A percentile compares a stretch with the other conserved stretches of the same genome.
Conservation (phyloP, 2,797 vertebrate genomes). For the Arrhamphus sclerolepis region DNA sequence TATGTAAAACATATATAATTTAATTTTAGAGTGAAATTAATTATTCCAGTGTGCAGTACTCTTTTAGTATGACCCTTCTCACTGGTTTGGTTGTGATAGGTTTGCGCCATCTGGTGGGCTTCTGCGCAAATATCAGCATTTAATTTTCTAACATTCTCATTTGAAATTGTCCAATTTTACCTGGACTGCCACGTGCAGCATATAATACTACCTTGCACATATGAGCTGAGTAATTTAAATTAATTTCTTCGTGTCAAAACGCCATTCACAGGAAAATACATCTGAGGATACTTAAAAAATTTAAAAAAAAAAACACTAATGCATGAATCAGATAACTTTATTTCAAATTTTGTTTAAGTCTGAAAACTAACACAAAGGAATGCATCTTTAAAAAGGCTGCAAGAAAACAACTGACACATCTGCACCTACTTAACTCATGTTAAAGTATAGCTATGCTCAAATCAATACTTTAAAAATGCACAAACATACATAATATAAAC, state of each 20-base stretch:
- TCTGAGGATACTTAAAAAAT: too few species aligned
- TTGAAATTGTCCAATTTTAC: too few species aligned
- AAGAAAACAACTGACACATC: neutral
- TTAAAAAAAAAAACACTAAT: too few species aligned
- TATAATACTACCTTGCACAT: neutral
- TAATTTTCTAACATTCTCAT: too few species aligned
- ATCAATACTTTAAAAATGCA: neutral
- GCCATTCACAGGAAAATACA: neutral
- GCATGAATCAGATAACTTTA: too few species aligned
- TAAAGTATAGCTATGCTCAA: slow-evolving; percentile 1
- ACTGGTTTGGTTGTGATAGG: neutral
- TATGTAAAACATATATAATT: neutral
- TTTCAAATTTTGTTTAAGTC: too few species aligned
- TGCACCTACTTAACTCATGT: neutral
- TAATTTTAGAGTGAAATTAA: neutral
- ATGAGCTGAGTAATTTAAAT: neutral
- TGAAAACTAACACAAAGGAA: too few species aligned
- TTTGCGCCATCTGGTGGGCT: slow-evolving; percentile 17
- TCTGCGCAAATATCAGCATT: too few species aligned
- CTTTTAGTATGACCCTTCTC: neutral
- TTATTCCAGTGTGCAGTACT: too few species aligned
- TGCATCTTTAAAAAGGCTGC: neutral
- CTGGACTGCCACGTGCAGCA: too few species aligned
- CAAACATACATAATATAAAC: neutral
- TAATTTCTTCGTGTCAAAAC: neutral